Evolutionary conservation across 2,797 vertebrate genomes (phyloP).

Genomic region (Cryptoblepharus egeriae): DNA sequence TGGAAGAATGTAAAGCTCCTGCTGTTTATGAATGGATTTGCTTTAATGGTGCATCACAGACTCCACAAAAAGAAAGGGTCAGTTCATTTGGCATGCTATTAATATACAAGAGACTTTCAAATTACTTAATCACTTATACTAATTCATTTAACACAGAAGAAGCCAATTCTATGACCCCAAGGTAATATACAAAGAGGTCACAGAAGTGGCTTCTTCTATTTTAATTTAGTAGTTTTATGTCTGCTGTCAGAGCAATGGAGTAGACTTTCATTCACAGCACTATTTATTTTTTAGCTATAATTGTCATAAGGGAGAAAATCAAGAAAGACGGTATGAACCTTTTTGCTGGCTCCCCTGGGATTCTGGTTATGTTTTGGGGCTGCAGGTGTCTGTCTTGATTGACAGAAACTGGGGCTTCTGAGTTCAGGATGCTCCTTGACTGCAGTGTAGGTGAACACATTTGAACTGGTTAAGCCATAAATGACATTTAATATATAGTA

Average conservation of each 20-base stretch:
- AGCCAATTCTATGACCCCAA: no score
- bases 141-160: no score
- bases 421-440: neutral
- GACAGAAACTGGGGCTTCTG: neutral
- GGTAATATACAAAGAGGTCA: no score
- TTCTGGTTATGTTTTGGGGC: neutral
- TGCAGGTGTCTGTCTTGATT: neutral
- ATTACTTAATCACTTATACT: no score
- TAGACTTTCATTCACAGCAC: neutral
- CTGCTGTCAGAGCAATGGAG: neutral
- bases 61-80: no score
- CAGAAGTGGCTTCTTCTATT: constrained; percentile 10
- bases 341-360: neutral
- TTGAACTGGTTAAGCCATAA: neutral
- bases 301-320: neutral
- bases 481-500: neutral
- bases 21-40: no score
- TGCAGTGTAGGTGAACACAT: neutral
- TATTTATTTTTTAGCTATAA: neutral
- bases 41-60: no score
- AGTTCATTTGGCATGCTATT: no score
- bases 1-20: no score
- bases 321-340: constrained; percentile 23
- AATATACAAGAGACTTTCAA: no score
- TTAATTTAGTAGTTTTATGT: constrained; percentile 5